These are phyloP conservation scores for Cheirogaleus major DNA, from an alignment of 2,797 vertebrate genomes.

Conservation along the genomic window DNA sequence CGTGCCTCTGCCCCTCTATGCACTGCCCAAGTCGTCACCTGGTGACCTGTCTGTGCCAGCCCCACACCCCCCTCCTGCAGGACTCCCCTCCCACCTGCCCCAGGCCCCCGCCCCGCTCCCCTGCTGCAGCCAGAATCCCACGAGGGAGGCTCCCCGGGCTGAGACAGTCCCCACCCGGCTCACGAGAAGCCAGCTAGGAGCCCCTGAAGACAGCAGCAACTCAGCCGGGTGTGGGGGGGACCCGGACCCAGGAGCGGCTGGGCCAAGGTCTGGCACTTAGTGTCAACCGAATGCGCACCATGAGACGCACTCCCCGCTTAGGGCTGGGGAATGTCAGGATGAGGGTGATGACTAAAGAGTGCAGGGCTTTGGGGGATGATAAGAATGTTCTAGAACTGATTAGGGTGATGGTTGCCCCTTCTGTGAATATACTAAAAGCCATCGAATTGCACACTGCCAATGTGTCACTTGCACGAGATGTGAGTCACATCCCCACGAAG, in stretches of 20 bases:
- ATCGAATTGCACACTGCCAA: not conserved
- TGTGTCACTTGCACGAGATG: accelerated
- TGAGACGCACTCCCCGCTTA: not conserved
- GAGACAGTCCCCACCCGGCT: too few species aligned
- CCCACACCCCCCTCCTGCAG: too few species aligned
- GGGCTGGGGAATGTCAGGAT: not conserved
- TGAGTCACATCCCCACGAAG: not conserved
- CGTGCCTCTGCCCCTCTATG: not conserved
- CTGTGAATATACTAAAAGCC: not conserved
- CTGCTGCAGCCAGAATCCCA: not conserved
- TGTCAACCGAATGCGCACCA: not conserved
- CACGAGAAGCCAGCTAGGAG: not conserved
- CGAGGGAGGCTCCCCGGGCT: accelerated
- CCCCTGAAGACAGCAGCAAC: too few species aligned
- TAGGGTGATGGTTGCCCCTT: not conserved
- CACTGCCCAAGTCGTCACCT: not conserved
- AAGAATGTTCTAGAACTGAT: not conserved
- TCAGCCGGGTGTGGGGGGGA: too few species aligned
- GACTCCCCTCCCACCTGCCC: not conserved
- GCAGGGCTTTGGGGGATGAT: not conserved
- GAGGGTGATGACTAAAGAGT: not conserved
- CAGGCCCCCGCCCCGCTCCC: not conserved
- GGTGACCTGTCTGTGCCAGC: not conserved
- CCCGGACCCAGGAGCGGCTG: not conserved
- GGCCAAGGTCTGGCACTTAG: not conserved